A percentile compares a stretch with the other conserved stretches of the same genome.
These are phyloP conservation scores for Balearica regulorum DNA, from an alignment of 2,797 vertebrate species.

Conservation along the genomic window DNA sequence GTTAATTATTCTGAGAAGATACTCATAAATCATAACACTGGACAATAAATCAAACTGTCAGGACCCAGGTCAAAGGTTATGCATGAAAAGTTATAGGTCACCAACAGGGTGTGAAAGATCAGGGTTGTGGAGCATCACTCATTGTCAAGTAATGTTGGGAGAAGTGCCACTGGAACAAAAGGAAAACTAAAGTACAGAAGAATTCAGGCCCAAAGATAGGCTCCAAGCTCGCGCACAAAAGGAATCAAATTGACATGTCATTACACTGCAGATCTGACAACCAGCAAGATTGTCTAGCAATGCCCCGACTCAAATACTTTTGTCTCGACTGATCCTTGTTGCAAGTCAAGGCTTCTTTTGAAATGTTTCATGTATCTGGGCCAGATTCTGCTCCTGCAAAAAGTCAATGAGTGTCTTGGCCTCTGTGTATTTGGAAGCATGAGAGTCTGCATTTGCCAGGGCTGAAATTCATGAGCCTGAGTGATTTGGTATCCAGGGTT, in stretches of 20 bases:
- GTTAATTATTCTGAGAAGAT: constrained; percentile 97
- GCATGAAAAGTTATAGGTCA: constrained; percentile 93
- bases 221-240: constrained; percentile 83
- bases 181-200: constrained; percentile 90
- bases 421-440: neutral
- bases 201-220: constrained; percentile 79
- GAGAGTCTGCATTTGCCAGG: neutral
- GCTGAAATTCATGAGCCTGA: neutral
- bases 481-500: neutral
- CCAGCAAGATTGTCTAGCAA: constrained; percentile 80
- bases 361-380: constrained; percentile 44
- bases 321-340: constrained; percentile 26
- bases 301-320: constrained; percentile 60
- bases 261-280: constrained; percentile 83
- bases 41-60: constrained; percentile 99
- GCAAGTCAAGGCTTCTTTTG: constrained; percentile 34
- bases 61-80: constrained; percentile 87
- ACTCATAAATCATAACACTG: constrained; percentile 99
- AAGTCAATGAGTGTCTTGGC: constrained; percentile 24
- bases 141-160: constrained; percentile 93
- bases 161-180: constrained; percentile 90
- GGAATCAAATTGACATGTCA: constrained; percentile 91
- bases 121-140: constrained; percentile 90
- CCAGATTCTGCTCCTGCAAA: constrained; percentile 21
- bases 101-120: constrained; percentile 89